These are phyloP conservation scores for Sylvilagus bachmani DNA, from an alignment of 2,113 vertebrate genomes.

Conservation along the genomic window DNA sequence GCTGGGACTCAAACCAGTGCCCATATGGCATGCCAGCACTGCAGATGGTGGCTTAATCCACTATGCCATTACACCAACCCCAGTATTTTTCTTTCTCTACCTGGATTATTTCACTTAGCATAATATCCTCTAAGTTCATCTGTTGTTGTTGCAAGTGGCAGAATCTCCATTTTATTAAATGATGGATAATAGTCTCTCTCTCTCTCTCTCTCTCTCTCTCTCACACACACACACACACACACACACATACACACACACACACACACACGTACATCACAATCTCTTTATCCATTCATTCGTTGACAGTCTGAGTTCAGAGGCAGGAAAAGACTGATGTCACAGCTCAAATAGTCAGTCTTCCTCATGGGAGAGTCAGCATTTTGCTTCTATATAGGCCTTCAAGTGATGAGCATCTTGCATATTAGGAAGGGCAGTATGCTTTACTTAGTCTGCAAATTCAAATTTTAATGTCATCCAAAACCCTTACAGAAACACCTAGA, in stretches of 20 bases:
- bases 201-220: too few species aligned
- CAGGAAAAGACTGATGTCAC: neutral
- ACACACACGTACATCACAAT: too few species aligned
- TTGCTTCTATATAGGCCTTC: neutral
- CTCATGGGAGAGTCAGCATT: neutral
- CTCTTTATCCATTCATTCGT: neutral
- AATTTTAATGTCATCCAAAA: neutral
- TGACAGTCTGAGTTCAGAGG: neutral
- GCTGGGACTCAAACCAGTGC: too few species aligned
- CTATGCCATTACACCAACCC: too few species aligned
- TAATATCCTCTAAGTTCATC: neutral
- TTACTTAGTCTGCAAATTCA: neutral
- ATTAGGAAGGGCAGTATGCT: neutral
- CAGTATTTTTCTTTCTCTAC: neutral
- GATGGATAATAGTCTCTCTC: too few species aligned
- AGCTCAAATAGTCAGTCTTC: neutral
- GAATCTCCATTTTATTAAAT: neutral
- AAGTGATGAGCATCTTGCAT: neutral
- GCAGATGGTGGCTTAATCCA: too few species aligned
- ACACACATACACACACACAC: too few species aligned
- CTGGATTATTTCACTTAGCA: neutral
- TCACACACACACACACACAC: too few species aligned
- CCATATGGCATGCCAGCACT: too few species aligned
- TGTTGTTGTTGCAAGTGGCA: neutral
- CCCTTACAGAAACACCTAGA: neutral